Percentiles rank a stretch among this genome's conserved stretches.
These are phyloP conservation scores for Avahi laniger DNA, from an alignment of 2,797 vertebrate species.

Conservation along the genomic window DNA sequence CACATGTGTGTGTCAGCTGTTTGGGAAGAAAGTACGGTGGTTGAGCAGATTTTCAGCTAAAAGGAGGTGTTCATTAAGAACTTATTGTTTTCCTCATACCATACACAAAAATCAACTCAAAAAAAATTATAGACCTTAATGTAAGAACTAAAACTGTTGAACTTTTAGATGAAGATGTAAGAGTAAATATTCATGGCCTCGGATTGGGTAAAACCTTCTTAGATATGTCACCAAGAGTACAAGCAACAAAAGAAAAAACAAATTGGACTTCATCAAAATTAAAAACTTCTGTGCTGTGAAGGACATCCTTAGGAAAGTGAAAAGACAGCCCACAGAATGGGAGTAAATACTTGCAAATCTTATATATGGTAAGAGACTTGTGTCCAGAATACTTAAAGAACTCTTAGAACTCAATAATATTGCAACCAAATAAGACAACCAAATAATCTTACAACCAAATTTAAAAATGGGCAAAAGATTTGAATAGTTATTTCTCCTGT, in stretches of 20 bases:
- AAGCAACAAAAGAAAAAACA: background rate
- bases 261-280: constrained; percentile 7
- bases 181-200: background rate
- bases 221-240: background rate
- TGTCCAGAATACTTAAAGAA: background rate
- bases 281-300: background rate
- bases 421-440: no score
- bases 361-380: background rate
- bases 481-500: background rate
- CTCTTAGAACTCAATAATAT: background rate
- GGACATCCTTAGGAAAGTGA: background rate
- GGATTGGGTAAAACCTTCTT: background rate
- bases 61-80: background rate
- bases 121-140: background rate
- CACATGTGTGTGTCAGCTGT: background rate
- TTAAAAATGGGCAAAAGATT: background rate
- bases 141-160: constrained; percentile 21
- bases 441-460: background rate
- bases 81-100: background rate
- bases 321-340: background rate
- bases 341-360: background rate
- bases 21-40: background rate
- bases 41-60: background rate
- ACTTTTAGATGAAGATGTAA: background rate
- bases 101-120: background rate